Evolutionary conservation across 2,888 invertebrate genomes (phyloP).

Genomic region (Aleiodes testaceus): DNA sequence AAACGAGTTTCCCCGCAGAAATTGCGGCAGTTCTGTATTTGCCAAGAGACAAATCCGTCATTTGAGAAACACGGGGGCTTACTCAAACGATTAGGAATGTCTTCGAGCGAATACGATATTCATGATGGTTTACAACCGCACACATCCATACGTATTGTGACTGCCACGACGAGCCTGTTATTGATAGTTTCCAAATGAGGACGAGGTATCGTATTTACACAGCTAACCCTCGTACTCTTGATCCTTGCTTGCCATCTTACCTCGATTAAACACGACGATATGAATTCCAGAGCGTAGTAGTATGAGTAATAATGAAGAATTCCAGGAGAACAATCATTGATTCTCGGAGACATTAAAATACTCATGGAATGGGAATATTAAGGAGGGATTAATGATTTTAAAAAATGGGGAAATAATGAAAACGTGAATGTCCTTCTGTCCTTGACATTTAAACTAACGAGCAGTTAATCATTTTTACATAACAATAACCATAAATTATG

Average conservation of each 20-base stretch:
- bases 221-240: conserved; percentile 30
- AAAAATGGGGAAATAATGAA: background rate
- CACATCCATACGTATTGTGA: conserved; percentile 22
- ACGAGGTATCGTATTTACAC: conserved; percentile 40
- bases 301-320: conserved; percentile 15
- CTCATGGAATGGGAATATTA: background rate
- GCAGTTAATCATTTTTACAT: conserved; percentile 40
- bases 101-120: conserved; percentile 21
- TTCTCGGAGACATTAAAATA: background rate
- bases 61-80: conserved; percentile 2
- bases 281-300: conserved; percentile 17
- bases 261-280: conserved; percentile 37
- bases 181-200: conserved; percentile 34
- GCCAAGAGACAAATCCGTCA: background rate
- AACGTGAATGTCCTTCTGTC: conserved; percentile 51
- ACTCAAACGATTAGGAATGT: conserved; percentile 20
- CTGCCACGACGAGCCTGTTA: conserved; percentile 24
- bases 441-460: conserved; percentile 62
- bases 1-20: no score
- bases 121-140: conserved; percentile 11
- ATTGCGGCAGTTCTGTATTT: background rate
- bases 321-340: conserved; percentile 17
- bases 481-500: conserved; percentile 17
- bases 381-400: background rate
- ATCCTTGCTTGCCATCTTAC: conserved; percentile 24